Evolutionary conservation across 2,888 invertebrate species (phyloP), one percentile per base, ranked within the genome.

Genomic region (Rhingia rostrata): DNA sequence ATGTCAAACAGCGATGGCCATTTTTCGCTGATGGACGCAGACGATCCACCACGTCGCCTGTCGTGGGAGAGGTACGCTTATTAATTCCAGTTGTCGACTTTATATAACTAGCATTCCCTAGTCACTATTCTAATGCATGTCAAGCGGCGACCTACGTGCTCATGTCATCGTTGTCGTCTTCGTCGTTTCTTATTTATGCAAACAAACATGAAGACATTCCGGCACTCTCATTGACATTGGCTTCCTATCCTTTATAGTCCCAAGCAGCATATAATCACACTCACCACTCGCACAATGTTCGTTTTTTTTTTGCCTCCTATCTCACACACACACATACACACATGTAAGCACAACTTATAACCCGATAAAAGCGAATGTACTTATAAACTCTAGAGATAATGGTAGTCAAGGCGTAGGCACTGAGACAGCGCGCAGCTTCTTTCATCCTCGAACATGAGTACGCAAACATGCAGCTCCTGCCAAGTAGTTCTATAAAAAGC

Each of bases 31-130:
- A 90, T 89, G 37, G 90, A 90, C 9, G 89, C 89, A 78, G 92
- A 93, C 87, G 92, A 92, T 87, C 91, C 92, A 83, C 92, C 92
- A 35, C 90, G 93, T 70, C 91, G 93, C 66, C 90, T 93, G 79
- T 93, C 93, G 58, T 93, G 93, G 93, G 93, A 93, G 87, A 92
- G 93, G 93, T 93, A 89, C 90, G 89, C 86, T 83, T 70, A 66
- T 54, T 79, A 61, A 84, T 84, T 75, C 74, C 43, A 43, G 72
- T 86, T 75, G 30, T 47, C 84, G 64, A 41, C 81, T 63, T 58
- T 54, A 6, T 58, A 58, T 73, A 83, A 63, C 72, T 73, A 58
- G 63, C 49, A 83, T 79, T 83, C 56, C 73, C 74, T 64, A 51
- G 45, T 67, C 47, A 58, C 41, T 66, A 78, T 74, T 78, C 86